Conservation (phyloP, 2,797 vertebrate genomes). For the Sebastes kiyomatsui region DNA sequence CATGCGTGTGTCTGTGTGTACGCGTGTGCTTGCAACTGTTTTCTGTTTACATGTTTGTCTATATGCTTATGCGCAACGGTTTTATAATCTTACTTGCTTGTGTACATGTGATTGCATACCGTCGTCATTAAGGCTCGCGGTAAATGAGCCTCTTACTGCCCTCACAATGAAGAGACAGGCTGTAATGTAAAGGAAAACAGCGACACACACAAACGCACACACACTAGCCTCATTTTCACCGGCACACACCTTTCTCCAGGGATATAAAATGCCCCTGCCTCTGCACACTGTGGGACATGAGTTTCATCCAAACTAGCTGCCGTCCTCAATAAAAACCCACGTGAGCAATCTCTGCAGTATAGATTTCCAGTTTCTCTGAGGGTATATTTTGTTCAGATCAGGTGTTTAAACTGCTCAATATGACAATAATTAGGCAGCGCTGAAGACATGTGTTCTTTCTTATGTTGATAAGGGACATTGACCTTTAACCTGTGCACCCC, state of each 20-base stretch:
- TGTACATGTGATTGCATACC: slow-evolving; percentile 40
- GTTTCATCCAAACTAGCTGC: slow-evolving; percentile 78
- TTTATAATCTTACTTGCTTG: slow-evolving; percentile 36
- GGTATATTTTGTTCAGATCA: slow-evolving; percentile 76
- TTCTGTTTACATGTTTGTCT: slow-evolving; percentile 49
- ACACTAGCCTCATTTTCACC: slow-evolving; percentile 65
- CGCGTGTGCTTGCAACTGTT: slow-evolving; percentile 36
- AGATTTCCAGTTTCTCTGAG: slow-evolving; percentile 71
- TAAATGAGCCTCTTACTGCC: slow-evolving; percentile 70
- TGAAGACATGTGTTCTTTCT: slow-evolving; percentile 83
- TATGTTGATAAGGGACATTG: slow-evolving; percentile 82
- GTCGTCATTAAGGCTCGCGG: slow-evolving; percentile 55
- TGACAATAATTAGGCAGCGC: slow-evolving; percentile 83
- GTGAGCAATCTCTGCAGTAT: slow-evolving; percentile 73
- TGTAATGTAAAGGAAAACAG: slow-evolving; percentile 63
- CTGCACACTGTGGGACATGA: slow-evolving; percentile 73
- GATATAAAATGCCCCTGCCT: slow-evolving; percentile 73
- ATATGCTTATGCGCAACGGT: slow-evolving; percentile 45
- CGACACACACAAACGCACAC: slow-evolving; percentile 10
- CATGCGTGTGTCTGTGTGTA: slow-evolving; percentile 33
- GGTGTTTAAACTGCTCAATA: slow-evolving; percentile 83
- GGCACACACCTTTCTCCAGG: slow-evolving; percentile 71
- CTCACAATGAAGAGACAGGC: slow-evolving; percentile 65
- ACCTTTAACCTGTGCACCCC: slow-evolving; percentile 74
- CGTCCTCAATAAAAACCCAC: slow-evolving; percentile 75